A percentile compares a stretch with the other conserved stretches of the same genome.
These are phyloP conservation scores for Origma solitaria DNA, from an alignment of 2,113 vertebrate genomes.

Conservation along the genomic window DNA sequence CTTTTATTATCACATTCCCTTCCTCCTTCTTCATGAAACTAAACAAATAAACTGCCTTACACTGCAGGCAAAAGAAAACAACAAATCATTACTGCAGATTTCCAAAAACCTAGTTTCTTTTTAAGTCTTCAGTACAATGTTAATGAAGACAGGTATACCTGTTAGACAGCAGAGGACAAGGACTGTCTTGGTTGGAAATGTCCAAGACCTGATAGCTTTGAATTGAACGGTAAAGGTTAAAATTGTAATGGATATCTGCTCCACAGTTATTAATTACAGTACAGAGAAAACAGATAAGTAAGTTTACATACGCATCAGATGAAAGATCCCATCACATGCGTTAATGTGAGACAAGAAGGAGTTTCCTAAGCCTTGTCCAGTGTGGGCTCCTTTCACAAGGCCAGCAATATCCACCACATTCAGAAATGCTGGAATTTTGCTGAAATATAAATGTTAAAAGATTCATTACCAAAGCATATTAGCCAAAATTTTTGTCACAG, in stretches of 20 bases:
- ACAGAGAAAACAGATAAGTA: not conserved
- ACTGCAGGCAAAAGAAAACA: not conserved
- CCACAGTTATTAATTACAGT: not conserved
- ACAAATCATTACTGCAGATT: not conserved
- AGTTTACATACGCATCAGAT: constrained; percentile 91
- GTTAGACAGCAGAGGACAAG: not conserved
- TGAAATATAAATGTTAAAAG: constrained; percentile 65
- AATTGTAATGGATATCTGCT: not conserved
- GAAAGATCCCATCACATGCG: constrained; percentile 95
- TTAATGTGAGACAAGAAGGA: constrained; percentile 98
- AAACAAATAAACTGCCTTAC: not conserved
- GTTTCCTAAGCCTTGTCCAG: constrained; percentile 95
- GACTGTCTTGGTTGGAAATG: not conserved
- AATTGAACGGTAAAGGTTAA: not conserved
- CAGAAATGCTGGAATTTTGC: constrained; percentile 97
- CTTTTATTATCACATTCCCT: not conserved
- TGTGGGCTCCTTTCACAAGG: constrained; percentile 94
- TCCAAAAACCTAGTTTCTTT: not conserved
- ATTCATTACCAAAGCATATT: constrained; percentile 16
- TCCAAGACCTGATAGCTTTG: not conserved
- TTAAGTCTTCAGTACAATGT: not conserved
- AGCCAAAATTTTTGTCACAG: not conserved
- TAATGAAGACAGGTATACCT: not conserved
- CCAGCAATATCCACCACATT: constrained; percentile 98
- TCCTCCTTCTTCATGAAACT: not conserved